Evolutionary conservation across 2,888 invertebrate genomes (phyloP).

Genomic region (Leptogaster cylindrica): DNA sequence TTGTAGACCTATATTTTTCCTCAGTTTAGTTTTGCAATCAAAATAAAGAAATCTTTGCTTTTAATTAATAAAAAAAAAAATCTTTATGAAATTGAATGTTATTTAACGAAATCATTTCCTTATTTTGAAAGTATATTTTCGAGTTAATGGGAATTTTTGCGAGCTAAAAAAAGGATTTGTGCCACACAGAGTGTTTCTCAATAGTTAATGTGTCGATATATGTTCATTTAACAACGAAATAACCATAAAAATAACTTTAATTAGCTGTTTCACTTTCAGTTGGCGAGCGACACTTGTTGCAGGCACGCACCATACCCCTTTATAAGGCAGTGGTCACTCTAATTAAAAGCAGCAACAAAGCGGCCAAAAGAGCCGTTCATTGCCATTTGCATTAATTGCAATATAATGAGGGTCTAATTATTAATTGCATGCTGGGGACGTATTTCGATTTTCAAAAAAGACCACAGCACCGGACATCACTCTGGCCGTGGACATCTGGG

Average conservation of each 20-base stretch:
- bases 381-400: conserved; percentile 47
- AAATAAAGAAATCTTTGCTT: no score
- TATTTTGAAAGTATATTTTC: no score
- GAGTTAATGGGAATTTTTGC: no score
- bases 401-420: conserved; percentile 47
- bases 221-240: conserved; percentile 33
- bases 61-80: no score
- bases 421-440: conserved; percentile 46
- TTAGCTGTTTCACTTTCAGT: conserved; percentile 45
- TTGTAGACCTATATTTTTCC: no score
- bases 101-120: no score
- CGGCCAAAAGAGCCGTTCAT: conserved; percentile 40
- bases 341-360: conserved; percentile 43
- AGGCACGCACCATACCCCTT: conserved; percentile 42
- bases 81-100: no score
- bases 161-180: conserved; percentile 6
- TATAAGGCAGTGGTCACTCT: conserved; percentile 43
- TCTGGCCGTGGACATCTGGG: conserved; percentile 33
- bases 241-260: conserved; percentile 46
- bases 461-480: conserved; percentile 27
- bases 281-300: conserved; percentile 45
- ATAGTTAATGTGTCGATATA: conserved; percentile 16
- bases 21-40: no score
- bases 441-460: conserved; percentile 41
- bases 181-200: conserved; percentile 8